Base-by-base conservation (phyloP, 2,888 invertebrate species). In the Athetis lepigone region DNA sequence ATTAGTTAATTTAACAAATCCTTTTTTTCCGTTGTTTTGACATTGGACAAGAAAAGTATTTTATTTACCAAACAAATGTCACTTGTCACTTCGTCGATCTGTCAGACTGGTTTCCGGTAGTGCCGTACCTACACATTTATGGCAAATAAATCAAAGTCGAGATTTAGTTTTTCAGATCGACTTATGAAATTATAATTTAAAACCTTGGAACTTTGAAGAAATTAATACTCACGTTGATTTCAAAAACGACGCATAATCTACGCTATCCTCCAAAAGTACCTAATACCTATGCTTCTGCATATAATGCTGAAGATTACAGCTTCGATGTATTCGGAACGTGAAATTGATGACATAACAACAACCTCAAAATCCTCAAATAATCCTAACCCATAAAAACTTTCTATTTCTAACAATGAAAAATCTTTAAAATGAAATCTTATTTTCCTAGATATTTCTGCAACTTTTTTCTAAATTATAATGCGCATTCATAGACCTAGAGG, bases 401-500 rank as follows among this genome's bases (percentile, higher is more conserved):
- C 23, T n/a, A n/a, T n/a, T n/a, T n/a, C n/a, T n/a, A 16, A 40
- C 27, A 40, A 16, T 43, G 8, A 40, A 50, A 45, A 46, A 13
- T n/a, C 16, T 16, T 33, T 33, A 40, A 27, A 51, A 71, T 75
- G 57, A 21, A 50, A 21, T 33, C 13, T 39, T 27, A 9, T 49
- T 45, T 57, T 23, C 18, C 0, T 4, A 42, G 7, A 13, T 4
- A 2, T 5, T 21, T 1, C 25, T 42, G 8, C 19, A 47, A n/a
- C 19, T 54, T 57, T 33, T 27, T 37, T 40, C 7, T 36, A 29
- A 52, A 52, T 59, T 78, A 91, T 82, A 81, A 95, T 95, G 95
- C 90, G 88, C 78, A 92, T 95, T 70, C 88, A 90, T 71, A 91
- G 82, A 80, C 92, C 93, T 23, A 87, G 84, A 75, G 88, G 92